Evolutionary conservation across 1,140 invertebrate genomes (phyloP), one percentile per base, ranked within the genome.

Genomic region (Achroia grisella): DNA sequence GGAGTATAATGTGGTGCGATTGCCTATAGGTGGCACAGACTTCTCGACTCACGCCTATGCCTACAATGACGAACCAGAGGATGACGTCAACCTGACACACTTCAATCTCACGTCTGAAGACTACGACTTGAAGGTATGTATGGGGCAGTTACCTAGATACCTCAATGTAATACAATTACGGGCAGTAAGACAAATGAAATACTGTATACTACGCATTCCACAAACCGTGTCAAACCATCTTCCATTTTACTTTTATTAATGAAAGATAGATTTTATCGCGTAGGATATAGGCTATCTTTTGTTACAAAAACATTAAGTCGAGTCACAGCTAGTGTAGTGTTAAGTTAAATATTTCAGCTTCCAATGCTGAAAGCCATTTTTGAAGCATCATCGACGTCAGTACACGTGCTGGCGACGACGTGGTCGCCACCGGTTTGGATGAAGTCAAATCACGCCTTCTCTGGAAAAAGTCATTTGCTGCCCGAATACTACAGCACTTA

Each of bases 351-450:
- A 8, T 35, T 35, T 11, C 33, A 94, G 91, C 91, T 94, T 52
- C 92, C 93, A 0, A 80, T 89, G 34, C 89, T 94, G 14, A 76
- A 89, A 47, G 49, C 72, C 50, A 91, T 91, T 10, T 17, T 48
- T 12, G 13, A 28, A 1, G 37, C 51, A 0, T 41, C 69, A 0
- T 65, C 35, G 0, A 35, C 49, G 1, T 45, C 58, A 0, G 17
- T 78, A 0, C 47, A 62, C 9, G 71, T 96, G 1, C 80, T 96
- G 47, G 90, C 89, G 0, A 88, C 91, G 9, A 89, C 93, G 0
- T 98, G 97, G 96, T 92, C 91, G 43, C 89, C 96, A 0, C 97
- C 97, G 0, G 71, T 75, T 0, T 98, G 96, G 96, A 98, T 98
- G 96, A 98, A 98, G 85, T 93, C 90, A 0, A 94, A 92, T 62